phyloP scores from a whole-genome alignment of 2,797 vertebrate genomes.

The Catostomus latipinnis region DNA sequence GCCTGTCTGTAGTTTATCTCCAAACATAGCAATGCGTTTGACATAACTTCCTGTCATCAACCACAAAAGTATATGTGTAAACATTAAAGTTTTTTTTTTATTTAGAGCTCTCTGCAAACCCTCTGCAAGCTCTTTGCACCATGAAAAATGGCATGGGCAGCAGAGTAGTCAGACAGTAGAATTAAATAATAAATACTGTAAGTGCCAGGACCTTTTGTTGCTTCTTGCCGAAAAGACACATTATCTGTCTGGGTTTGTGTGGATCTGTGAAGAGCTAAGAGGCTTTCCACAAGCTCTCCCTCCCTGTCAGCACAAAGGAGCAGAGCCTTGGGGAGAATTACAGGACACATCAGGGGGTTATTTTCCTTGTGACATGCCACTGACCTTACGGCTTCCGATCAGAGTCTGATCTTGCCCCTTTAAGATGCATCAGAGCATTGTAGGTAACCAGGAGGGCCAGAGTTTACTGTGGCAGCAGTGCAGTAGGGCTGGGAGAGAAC shows the following conservation, averaged over 20 bases:
- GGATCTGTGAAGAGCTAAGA: conserved; percentile 51
- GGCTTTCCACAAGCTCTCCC: conserved; percentile 30
- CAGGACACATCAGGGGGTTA: conserved; percentile 9
- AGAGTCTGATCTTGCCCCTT: conserved; percentile 12
- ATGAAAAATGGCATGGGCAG: conserved; percentile 5
- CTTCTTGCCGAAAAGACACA: conserved; percentile 44
- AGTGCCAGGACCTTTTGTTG: conserved; percentile 43
- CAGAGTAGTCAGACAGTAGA: conserved; percentile 16
- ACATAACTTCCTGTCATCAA: neutral
- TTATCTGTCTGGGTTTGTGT: conserved; percentile 51
- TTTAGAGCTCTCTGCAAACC: neutral
- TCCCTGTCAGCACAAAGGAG: conserved; percentile 21
- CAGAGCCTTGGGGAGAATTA: conserved; percentile 34
- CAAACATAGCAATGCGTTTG: neutral
- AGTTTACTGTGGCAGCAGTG: neutral
- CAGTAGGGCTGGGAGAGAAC: conserved; percentile 11
- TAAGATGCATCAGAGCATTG: conserved; percentile 24
- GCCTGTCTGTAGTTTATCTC: neutral
- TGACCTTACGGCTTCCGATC: conserved; percentile 36
- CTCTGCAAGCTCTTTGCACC: neutral
- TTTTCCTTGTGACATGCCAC: conserved; percentile 20
- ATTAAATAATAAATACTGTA: conserved; percentile 48
- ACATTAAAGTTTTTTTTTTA: neutral
- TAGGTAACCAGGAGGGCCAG: neutral
- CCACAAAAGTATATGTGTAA: neutral